Evolutionary conservation across 2,888 invertebrate genomes (phyloP).

Genomic region (Cataglyphis albicans): DNA sequence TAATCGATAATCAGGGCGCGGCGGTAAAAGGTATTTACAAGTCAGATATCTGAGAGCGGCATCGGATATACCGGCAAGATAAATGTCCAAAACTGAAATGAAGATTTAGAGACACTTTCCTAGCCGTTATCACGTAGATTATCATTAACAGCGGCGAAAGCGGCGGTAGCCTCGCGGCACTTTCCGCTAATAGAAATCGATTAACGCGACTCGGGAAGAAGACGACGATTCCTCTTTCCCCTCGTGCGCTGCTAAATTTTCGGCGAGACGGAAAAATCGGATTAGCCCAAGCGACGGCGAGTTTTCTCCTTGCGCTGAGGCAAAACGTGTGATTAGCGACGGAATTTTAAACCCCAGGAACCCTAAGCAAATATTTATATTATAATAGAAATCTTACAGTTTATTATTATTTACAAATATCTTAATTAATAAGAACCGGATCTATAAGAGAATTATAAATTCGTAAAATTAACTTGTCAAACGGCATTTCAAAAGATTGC

Average conservation of each 20-base stretch:
- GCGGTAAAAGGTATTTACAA: constrained; percentile 3
- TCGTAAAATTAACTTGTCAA: not conserved
- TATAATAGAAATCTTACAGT: not conserved
- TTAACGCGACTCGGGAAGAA: constrained; percentile 43
- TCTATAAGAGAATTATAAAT: not conserved
- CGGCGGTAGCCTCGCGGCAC: constrained; percentile 23
- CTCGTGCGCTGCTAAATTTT: constrained; percentile 52
- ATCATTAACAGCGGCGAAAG: constrained; percentile 40
- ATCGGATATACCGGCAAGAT: constrained; percentile 23
- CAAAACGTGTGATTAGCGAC: not conserved
- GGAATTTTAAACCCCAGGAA: not conserved
- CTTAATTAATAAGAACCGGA: not conserved
- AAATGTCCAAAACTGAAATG: constrained; percentile 40
- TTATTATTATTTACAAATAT: not conserved
- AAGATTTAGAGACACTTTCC: constrained; percentile 43
- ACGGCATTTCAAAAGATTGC: not conserved
- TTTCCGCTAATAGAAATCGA: constrained; percentile 60
- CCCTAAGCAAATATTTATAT: not conserved
- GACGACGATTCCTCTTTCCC: constrained; percentile 29
- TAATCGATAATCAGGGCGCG: not conserved
- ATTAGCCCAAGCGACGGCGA: constrained; percentile 41
- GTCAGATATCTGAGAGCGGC: constrained; percentile 19
- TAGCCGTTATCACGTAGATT: constrained; percentile 41
- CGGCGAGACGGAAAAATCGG: constrained; percentile 58
- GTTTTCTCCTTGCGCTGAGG: not conserved